Evolutionary conservation across 2,113 vertebrate genomes (phyloP), one percentile per base, ranked within the genome.

Genomic region (Gavialis gangeticus): DNA sequence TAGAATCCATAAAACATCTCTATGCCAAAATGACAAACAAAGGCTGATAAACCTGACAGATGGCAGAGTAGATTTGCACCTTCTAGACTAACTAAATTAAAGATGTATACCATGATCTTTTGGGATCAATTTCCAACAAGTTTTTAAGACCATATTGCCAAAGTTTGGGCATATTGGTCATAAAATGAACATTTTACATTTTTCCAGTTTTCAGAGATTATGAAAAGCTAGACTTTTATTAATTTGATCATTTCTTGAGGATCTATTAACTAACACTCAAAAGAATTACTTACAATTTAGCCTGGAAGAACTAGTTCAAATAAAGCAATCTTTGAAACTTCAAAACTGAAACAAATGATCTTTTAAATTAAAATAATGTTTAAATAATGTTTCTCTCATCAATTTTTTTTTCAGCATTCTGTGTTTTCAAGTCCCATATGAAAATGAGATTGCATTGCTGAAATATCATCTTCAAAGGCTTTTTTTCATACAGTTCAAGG

Each of bases 1-100:
- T 5, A 63, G 27, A 27, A 63, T 27, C 27, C 0, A 0, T 67
- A 28, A 63, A 78, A 59, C 67, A 66, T 6, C 62, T 3, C 27
- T 27, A 13, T 82, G 82, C 17, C 57, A 73, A 93, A 85, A 90
- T 87, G 76, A 85, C 77, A 91, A 14, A 85, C n/a, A 88, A 86
- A 55, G 34, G 75, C 80, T 34, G n/a, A 89, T 78, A 3, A 85
- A 75, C 60, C 24, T 30, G 83, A 90, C 85, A 46, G 46, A 46
- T 46, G 46, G 46, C 46, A 46, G 46, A 7, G 46, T 46, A 46
- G 46, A 46, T 46, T 46, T 46, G 46, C 46, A 46, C 46, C 46
- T 46, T 46, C 46, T 46, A 46, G 46, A 46, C 46, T 46, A 46
- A 46, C 46, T 46, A 46, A 46, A 46, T 46, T 9, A 46, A 46